Base-by-base conservation (phyloP, 2,113 vertebrate species). In the Halichoeres trimaculatus region DNA sequence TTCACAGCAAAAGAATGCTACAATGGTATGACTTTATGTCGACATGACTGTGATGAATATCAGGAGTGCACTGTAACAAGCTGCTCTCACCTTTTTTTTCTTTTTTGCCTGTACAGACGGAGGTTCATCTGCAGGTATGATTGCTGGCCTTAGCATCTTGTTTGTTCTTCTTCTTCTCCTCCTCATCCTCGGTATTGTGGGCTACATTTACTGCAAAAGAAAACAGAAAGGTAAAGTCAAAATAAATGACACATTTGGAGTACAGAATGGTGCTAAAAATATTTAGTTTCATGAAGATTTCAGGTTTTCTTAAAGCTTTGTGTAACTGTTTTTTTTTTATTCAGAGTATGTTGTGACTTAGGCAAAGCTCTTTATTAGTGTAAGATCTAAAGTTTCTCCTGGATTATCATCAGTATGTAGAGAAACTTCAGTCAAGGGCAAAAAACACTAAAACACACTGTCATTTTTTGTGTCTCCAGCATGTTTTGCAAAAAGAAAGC, bases 1-100 rank as follows among this genome's bases (percentile, higher is more conserved):
- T 91, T 90, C 51, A 68, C 43, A 2, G 78, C 84, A 51, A 87
- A 79, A 62, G 50, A 86, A 10, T 93, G 92, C 55, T 76, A 81
- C 51, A 2, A 55, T 51, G 86, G 92, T 93, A 78, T 70, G 71
- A 14, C 10, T 40, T 50, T 2, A 64, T 17, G 30, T 30, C 30
- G 3, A 3, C 30, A 30, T 4, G 30, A 30, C 30, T 50, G 11
- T 30, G 30, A 30, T 30, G 30, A 30, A 6, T 30, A 10, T 40
- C 30, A 30, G 3, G 30, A 6, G 30, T 30, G 30, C 6, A 6
- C 30, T 30, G 6, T 30, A 30, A 30, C 30, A 30, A 30, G 30
- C 30, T 30, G 6, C 3, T 16, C 3, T 30, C 20, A 30, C 30
- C 30, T 24, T 2, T 30, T 54, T n/a, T 68, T n/a, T n/a, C 61